A percentile compares a stretch with the other conserved stretches of the same genome.
Conservation (phyloP, 2,888 invertebrate species). For the Eupeodes luniger region DNA sequence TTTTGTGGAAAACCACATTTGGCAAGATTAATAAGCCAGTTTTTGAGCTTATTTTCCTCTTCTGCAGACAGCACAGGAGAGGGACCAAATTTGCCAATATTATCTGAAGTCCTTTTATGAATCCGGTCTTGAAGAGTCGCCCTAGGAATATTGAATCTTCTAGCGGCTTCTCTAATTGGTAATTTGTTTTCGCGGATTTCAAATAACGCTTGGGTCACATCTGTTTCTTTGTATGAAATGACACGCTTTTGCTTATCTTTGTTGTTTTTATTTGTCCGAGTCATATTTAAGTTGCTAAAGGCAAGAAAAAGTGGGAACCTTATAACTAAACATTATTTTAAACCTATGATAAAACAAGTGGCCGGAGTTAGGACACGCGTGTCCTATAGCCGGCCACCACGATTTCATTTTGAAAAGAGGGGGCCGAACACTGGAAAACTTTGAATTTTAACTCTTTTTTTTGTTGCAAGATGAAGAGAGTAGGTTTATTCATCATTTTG, state of each 20-base stretch:
- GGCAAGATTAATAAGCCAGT: conserved; percentile 17
- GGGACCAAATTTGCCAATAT: neutral
- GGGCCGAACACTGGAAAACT: conserved; percentile 16
- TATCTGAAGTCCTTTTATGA: neutral
- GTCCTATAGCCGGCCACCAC: conserved; percentile 13
- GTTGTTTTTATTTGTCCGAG: neutral
- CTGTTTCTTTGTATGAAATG: neutral
- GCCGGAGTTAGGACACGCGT: neutral
- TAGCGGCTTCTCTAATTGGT: conserved; percentile 14
- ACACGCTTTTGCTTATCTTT: neutral
- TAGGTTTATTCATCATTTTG: neutral
- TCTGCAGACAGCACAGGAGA: neutral
- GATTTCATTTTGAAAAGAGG: neutral
- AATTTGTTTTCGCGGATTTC: conserved; percentile 23
- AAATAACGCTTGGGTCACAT: neutral
- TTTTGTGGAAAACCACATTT: conserved; percentile 20
- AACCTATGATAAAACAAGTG: conserved; percentile 18
- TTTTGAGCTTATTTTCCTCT: conserved; percentile 6
- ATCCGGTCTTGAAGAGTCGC: conserved; percentile 18
- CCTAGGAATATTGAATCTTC: neutral
- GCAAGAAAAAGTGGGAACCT: neutral
- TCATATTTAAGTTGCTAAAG: neutral
- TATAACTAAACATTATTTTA: conserved; percentile 5
- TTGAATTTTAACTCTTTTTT: neutral
- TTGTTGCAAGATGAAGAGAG: neutral